Evolutionary conservation across 1,140 invertebrate species (phyloP).

Genomic region (Diorhabda elongata): DNA sequence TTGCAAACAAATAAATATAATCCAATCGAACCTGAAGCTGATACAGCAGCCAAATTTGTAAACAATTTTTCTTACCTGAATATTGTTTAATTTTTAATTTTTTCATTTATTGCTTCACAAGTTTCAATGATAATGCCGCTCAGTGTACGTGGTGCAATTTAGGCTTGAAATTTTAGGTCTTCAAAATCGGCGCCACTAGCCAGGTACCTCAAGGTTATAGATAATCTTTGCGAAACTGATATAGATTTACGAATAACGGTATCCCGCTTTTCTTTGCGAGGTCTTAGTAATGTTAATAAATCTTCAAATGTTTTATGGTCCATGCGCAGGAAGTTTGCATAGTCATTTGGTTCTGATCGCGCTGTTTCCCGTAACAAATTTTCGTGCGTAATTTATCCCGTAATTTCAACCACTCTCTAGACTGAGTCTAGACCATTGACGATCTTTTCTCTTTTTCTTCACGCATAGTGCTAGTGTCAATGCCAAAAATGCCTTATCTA

Average conservation of each 20-base stretch:
- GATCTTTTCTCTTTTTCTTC: too few species aligned
- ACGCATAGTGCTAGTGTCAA: too few species aligned
- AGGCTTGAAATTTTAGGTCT: slow-evolving; percentile 13
- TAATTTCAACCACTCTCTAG: too few species aligned
- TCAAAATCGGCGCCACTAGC: slow-evolving; percentile 6
- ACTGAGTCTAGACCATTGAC: too few species aligned
- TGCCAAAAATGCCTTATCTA: too few species aligned
- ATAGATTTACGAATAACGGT: slow-evolving; percentile 14
- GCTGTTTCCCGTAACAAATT: too few species aligned
- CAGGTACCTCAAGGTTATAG: slow-evolving; percentile 9
- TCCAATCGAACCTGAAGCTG: slow-evolving; percentile 7
- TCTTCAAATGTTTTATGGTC: too few species aligned
- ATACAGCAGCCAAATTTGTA: slow-evolving; percentile 14
- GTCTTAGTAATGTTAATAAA: background rate
- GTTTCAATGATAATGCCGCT: slow-evolving; percentile 8
- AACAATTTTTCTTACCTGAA: slow-evolving; percentile 13
- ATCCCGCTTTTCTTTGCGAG: slow-evolving; percentile 6
- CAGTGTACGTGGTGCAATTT: slow-evolving; percentile 8
- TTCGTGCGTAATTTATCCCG: too few species aligned
- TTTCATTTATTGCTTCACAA: slow-evolving; percentile 12
- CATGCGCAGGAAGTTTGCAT: too few species aligned
- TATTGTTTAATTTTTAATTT: slow-evolving; percentile 12
- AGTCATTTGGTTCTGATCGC: too few species aligned
- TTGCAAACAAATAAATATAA: slow-evolving; percentile 12
- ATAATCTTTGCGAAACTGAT: slow-evolving; percentile 12